Percentiles rank a stretch among this genome's conserved stretches.
Evolutionary conservation across 2,113 vertebrate species (phyloP).

Genomic region (Sylvilagus bachmani): DNA sequence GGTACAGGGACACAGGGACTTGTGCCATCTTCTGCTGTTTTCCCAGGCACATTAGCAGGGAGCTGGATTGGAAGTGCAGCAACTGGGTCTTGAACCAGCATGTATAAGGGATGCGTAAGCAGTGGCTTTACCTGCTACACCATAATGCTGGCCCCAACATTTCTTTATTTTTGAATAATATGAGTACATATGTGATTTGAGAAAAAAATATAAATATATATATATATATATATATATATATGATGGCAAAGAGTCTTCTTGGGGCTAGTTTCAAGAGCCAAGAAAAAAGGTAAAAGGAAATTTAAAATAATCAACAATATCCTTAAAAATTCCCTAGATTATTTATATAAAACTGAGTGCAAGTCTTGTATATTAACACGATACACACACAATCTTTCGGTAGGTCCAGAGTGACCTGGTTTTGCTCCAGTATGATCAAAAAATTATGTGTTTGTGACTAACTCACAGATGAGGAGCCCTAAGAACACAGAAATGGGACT

Average conservation of each 20-base stretch:
- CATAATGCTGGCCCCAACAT: background rate
- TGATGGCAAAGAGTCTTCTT: background rate
- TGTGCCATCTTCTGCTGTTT: too few relatives aligned
- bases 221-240: background rate
- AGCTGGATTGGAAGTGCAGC: too few relatives aligned
- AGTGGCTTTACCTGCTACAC: too few relatives aligned
- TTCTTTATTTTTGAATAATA: background rate
- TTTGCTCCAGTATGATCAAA: background rate
- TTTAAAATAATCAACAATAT: slow-evolving; percentile 41
- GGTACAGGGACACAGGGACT: too few relatives aligned
- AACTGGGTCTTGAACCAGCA: too few relatives aligned
- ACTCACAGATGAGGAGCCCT: background rate
- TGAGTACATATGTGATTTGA: background rate
- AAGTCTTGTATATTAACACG: background rate
- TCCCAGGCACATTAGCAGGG: too few relatives aligned
- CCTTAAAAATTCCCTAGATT: background rate
- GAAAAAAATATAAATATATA: background rate
- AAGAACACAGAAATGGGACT: background rate
- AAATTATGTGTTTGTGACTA: background rate
- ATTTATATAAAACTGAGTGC: background rate
- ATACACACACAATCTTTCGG: background rate
- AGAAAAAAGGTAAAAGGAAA: background rate
- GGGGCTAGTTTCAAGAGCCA: background rate
- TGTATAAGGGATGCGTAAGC: too few relatives aligned
- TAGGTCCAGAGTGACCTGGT: background rate